Conservation (phyloP, 2,113 vertebrate genomes). For the Gorilla gorilla region DNA sequence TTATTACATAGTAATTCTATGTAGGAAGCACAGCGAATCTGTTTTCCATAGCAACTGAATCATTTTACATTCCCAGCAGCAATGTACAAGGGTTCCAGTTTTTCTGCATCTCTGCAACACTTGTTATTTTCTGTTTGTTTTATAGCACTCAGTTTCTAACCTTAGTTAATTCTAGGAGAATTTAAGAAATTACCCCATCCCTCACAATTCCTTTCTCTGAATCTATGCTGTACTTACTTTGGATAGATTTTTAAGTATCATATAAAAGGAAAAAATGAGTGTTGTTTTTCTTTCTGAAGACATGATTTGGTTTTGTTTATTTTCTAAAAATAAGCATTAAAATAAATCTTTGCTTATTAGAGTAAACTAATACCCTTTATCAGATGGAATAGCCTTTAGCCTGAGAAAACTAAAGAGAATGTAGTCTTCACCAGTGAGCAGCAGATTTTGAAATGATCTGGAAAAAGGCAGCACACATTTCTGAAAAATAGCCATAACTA, state of each 20-base stretch:
- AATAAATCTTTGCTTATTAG: slow-evolving; percentile 39
- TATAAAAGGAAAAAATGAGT: neutral
- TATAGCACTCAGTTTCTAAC: neutral
- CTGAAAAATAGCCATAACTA: neutral
- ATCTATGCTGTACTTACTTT: slow-evolving; percentile 32
- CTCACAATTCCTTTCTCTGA: neutral
- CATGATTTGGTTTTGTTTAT: slow-evolving; percentile 5
- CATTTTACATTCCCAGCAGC: neutral
- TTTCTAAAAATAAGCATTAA: slow-evolving; percentile 41
- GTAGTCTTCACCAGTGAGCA: neutral
- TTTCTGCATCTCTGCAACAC: neutral
- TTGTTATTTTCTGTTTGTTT: slow-evolving; percentile 2
- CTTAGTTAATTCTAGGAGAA: slow-evolving; percentile 25
- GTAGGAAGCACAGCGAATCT: neutral
- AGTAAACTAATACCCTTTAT: neutral
- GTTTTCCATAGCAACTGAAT: neutral
- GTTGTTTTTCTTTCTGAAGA: neutral
- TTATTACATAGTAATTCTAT: neutral
- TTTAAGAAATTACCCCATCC: neutral
- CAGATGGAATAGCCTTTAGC: neutral
- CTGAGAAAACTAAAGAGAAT: slow-evolving; percentile 2
- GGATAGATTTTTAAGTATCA: neutral
- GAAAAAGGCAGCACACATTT: neutral
- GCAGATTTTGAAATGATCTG: neutral
- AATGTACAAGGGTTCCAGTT: neutral